Conservation (phyloP, 2,888 invertebrate species). For the Catocala fraxini region DNA sequence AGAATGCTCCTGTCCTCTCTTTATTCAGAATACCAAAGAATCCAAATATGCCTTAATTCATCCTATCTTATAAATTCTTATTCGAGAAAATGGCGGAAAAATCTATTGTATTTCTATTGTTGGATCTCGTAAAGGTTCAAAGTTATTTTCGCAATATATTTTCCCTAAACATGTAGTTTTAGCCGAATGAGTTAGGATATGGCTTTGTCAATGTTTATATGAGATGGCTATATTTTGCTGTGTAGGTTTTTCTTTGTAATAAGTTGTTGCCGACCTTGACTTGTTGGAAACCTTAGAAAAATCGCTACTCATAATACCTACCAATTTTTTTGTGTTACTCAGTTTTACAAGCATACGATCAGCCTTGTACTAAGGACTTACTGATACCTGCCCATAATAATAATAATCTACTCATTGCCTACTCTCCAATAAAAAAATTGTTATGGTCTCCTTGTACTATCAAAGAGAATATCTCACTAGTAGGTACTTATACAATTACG, state of each 20-base stretch:
- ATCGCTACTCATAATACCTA: too few species aligned
- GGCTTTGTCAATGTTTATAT: slow-evolving; percentile 15
- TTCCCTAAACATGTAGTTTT: slow-evolving; percentile 31
- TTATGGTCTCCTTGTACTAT: too few species aligned
- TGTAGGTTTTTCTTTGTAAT: background rate
- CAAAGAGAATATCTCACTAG: too few species aligned
- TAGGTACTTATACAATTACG: too few species aligned
- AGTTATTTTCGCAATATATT: slow-evolving; percentile 33
- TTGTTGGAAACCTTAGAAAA: too few species aligned
- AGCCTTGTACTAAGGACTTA: too few species aligned
- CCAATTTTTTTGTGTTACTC: too few species aligned
- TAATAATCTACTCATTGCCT: too few species aligned
- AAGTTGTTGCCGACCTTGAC: too few species aligned
- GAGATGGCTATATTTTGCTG: background rate
- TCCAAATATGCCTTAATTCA: slow-evolving; percentile 30
- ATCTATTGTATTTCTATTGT: slow-evolving; percentile 40
- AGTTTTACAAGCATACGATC: too few species aligned
- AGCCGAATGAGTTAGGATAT: slow-evolving; percentile 24
- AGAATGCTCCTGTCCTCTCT: slow-evolving; percentile 20
- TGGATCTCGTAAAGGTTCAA: slow-evolving; percentile 20
- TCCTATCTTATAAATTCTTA: slow-evolving; percentile 32
- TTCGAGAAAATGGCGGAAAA: slow-evolving; percentile 28
- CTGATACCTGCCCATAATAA: too few species aligned
- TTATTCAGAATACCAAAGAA: slow-evolving; percentile 33
- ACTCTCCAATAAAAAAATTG: too few species aligned